These are phyloP conservation scores for Axinella damicornis DNA, from an alignment of 37 sponge, comb jelly and placozoan genomes.

Conservation along the genomic window DNA sequence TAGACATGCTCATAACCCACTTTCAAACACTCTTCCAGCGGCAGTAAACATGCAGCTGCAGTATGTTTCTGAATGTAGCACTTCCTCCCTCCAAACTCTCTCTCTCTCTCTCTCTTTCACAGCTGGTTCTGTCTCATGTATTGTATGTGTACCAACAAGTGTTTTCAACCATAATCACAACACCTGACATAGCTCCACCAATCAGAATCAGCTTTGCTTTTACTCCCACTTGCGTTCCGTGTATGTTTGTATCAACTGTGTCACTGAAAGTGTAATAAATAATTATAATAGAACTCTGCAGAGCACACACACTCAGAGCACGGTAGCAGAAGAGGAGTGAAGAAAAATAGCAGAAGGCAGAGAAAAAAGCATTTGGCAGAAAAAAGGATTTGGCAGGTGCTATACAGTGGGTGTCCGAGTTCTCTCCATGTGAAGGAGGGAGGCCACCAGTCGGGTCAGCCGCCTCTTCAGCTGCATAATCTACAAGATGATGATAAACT, in stretches of 20 bases:
- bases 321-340: no score
- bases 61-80: neutral
- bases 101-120: neutral
- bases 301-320: no score
- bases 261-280: no score
- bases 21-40: constrained; percentile 32
- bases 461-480: constrained; percentile 52
- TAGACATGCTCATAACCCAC: constrained; percentile 70
- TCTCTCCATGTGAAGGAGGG: constrained; percentile 10
- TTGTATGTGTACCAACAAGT: no score
- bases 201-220: no score
- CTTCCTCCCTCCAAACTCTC: neutral
- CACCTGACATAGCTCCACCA: no score
- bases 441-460: neutral
- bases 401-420: constrained; percentile 18
- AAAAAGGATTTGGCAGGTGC: neutral
- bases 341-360: neutral
- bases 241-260: no score
- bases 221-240: no score
- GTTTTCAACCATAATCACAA: no score
- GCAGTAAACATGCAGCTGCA: neutral
- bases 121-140: neutral
- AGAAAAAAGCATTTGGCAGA: neutral
- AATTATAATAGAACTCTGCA: no score
- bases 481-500: neutral